Evolutionary conservation across 2,888 invertebrate species (phyloP).

Genomic region (Melanostoma scalare): DNA sequence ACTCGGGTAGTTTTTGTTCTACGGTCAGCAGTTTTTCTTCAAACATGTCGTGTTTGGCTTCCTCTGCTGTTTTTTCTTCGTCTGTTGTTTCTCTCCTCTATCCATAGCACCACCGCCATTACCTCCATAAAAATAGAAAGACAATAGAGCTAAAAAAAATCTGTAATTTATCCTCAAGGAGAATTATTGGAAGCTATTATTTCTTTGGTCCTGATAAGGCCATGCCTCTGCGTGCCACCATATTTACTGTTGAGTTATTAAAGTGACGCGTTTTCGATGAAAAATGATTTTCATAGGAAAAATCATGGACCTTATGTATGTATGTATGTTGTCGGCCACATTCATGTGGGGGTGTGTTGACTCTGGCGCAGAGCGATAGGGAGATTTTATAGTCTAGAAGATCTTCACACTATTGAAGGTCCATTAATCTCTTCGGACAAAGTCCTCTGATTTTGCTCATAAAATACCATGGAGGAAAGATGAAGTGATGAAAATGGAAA

Average conservation of each 20-base stretch:
- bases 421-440: slow-evolving; percentile 62
- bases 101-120: background rate
- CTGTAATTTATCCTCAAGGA: slow-evolving; percentile 68
- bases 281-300: slow-evolving; percentile 64
- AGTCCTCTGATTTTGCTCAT: slow-evolving; percentile 54
- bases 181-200: slow-evolving; percentile 67
- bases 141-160: slow-evolving; percentile 21
- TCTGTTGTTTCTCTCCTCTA: background rate
- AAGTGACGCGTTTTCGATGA: slow-evolving; percentile 67
- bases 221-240: slow-evolving; percentile 44
- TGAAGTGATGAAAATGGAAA: slow-evolving; percentile 63
- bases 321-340: background rate
- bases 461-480: slow-evolving; percentile 58
- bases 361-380: slow-evolving; percentile 33
- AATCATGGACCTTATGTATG: slow-evolving; percentile 21
- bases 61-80: slow-evolving; percentile 12
- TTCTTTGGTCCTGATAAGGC: slow-evolving; percentile 56
- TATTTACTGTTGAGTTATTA: slow-evolving; percentile 67
- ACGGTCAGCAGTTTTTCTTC: slow-evolving; percentile 63
- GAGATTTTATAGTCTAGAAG: slow-evolving; percentile 64
- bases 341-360: background rate
- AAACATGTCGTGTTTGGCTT: slow-evolving; percentile 31
- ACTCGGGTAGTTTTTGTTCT: slow-evolving; percentile 35
- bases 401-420: slow-evolving; percentile 62
- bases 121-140: background rate